phyloP scores from a whole-genome alignment of 2,888 invertebrate species.

The Gastrophysa polygoni region DNA sequence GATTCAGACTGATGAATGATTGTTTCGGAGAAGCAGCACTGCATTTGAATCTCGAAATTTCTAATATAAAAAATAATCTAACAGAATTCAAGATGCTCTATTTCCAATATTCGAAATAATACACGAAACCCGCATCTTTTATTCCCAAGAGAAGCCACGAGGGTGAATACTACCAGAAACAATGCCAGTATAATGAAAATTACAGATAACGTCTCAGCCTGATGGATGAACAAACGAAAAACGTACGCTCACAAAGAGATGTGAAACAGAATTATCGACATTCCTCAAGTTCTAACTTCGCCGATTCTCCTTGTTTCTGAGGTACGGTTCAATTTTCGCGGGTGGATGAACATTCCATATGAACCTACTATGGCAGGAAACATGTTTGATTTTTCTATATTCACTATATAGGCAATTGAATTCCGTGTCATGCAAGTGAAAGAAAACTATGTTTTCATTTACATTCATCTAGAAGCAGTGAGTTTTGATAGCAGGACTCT shows the following conservation, averaged over 20 bases:
- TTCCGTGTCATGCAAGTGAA: too few species aligned
- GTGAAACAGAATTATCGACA: slow-evolving; percentile 13
- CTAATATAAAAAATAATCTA: neutral
- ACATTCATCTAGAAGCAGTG: too few species aligned
- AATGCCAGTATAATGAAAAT: slow-evolving; percentile 17
- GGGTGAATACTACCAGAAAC: slow-evolving; percentile 5
- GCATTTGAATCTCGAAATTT: too few species aligned
- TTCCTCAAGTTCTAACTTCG: slow-evolving; percentile 11
- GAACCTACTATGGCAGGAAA: neutral
- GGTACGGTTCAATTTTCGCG: slow-evolving; percentile 17
- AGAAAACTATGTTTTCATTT: too few species aligned
- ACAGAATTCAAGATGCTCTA: neutral
- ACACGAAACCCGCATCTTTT: neutral
- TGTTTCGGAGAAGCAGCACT: too few species aligned
- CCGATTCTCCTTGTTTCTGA: slow-evolving; percentile 15
- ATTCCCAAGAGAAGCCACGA: neutral
- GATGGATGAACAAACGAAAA: slow-evolving; percentile 17
- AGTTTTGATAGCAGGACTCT: too few species aligned
- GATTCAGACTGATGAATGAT: too few species aligned
- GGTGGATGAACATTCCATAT: neutral
- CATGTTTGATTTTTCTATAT: slow-evolving; percentile 4
- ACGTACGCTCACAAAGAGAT: slow-evolving; percentile 2
- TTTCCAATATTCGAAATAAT: neutral
- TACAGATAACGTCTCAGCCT: slow-evolving; percentile 1
- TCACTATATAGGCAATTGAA: neutral